Evolutionary conservation across 2,113 vertebrate genomes (phyloP), one percentile per base, ranked within the genome.

Genomic region (Hipposideros armiger): DNA sequence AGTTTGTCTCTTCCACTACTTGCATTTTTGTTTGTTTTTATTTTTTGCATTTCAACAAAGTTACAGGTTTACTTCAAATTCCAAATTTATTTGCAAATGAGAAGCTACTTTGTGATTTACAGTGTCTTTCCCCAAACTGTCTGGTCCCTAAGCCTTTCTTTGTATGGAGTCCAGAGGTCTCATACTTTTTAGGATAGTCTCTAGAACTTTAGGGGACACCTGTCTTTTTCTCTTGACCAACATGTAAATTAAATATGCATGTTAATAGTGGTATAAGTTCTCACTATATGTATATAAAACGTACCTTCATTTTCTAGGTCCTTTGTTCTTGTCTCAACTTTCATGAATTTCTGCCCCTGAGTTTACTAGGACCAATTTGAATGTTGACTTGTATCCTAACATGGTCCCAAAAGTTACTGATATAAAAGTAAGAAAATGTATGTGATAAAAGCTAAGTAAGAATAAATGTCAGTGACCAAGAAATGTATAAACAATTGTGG

Each of bases 11-110:
- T 54, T 72, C 32, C 26, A 73, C 58, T 14, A 62, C 64, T 94
- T 91, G n/a, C 8, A 86, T 78, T 82, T 69, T 54, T 50, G 26
- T 77, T 92, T 58, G 20, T 84, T 81, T 96, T 74, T 96, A 95
- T 97, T 89, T 95, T 0, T 60, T 91, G 14, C 54, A 91, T 84
- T 82, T 90, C 36, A 76, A 36, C 30, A 90, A 92, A 84, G n/a
- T 83, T 91, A 72, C 1, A 84, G 5, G 17, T 50, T 92, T 76
- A 28, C 20, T 93, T 87, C 56, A 85, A 85, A 92, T 96, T 88
- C 32, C 32, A 74, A 88, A 72, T 62, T 84, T 70, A 36, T 60
- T 93, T 50, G 47, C 7, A 88, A 77, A 62, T 90, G 22, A 78
- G 16, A 87, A 93, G 42, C 76, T 42, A 56, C 20, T 28, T 72